Percentiles rank a stretch among this genome's conserved stretches.
phyloP scores from a whole-genome alignment of 64 coral and sea anemone genomes.

The Catalaphyllia jardinei region DNA sequence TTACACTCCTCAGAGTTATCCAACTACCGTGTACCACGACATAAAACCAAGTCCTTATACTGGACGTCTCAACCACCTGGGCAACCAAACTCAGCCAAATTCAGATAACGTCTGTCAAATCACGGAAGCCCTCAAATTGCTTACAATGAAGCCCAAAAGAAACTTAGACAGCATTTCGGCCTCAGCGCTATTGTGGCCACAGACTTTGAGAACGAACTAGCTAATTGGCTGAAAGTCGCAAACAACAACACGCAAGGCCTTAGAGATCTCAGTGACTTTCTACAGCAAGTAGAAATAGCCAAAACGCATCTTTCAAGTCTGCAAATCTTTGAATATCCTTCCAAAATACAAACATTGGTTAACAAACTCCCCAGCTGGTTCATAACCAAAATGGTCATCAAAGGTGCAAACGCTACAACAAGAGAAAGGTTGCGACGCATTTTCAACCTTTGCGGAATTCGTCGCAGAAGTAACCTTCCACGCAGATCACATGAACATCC shows the following conservation, averaged over 20 bases:
- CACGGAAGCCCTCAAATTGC: conserved; percentile 44
- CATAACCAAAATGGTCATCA: conserved; percentile 45
- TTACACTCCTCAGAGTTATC: conserved; percentile 6
- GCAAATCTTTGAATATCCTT: conserved; percentile 55
- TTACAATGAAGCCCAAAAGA: conserved; percentile 60
- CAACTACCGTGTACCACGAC: not conserved
- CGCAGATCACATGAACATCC: conserved; percentile 63
- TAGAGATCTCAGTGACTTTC: conserved; percentile 54
- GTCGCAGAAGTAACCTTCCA: conserved; percentile 63
- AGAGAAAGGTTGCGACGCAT: conserved; percentile 33
- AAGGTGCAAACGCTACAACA: conserved; percentile 60
- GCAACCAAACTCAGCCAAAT: not conserved
- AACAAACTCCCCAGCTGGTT: conserved; percentile 71
- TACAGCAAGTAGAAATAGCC: conserved; percentile 62
- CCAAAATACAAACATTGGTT: conserved; percentile 64
- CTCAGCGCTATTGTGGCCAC: conserved; percentile 30
- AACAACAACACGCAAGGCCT: conserved; percentile 39
- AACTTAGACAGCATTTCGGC: conserved; percentile 55
- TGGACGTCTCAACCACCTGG: too few species aligned
- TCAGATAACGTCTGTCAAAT: conserved; percentile 33
- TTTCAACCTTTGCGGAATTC: conserved; percentile 59
- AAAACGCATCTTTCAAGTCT: conserved; percentile 33
- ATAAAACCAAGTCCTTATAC: conserved; percentile 7
- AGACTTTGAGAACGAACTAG: conserved; percentile 62
- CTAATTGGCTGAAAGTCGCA: conserved; percentile 49